phyloP scores from a whole-genome alignment of 2,888 invertebrate species.

The Anaspis maculata region DNA sequence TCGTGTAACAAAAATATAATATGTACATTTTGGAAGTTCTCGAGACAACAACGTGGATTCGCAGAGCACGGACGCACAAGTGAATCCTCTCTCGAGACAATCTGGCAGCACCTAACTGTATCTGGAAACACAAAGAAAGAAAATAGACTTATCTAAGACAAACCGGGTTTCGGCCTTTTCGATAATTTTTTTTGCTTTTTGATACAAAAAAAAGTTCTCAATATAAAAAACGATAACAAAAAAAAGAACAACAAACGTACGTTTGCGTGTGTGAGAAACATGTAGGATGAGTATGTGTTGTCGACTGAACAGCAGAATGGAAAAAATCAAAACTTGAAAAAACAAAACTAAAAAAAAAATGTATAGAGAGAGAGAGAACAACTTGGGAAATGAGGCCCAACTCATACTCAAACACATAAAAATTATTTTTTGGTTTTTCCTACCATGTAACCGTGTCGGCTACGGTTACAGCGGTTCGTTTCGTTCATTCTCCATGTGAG shows the following conservation, averaged over 20 bases:
- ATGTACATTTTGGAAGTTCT: conserved; percentile 25
- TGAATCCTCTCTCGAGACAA: conserved; percentile 26
- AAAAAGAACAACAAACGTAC: conserved; percentile 7
- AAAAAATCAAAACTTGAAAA: no score
- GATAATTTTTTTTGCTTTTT: no score
- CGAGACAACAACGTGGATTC: no score
- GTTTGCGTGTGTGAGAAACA: conserved; percentile 13
- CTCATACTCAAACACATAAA: conserved; percentile 35
- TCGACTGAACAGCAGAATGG: conserved; percentile 3
- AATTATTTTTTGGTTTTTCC: conserved; percentile 28
- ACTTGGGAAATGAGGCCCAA: no score
- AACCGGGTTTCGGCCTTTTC: no score
- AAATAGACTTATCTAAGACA: conserved; percentile 41
- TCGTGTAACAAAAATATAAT: no score
- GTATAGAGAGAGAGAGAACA: no score
- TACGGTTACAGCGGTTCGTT: conserved; percentile 36
- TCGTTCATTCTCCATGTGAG: conserved; percentile 33
- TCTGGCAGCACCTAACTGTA: conserved; percentile 37
- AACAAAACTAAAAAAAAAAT: conserved; percentile 5
- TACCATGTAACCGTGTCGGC: conserved; percentile 43
- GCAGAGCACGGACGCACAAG: no score
- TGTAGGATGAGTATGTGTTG: conserved; percentile 24
- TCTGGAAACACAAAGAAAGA: conserved; percentile 46
- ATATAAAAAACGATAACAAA: no score
- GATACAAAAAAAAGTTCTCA: no score